Evolutionary conservation across 2,797 vertebrate species (phyloP).

Genomic region (Poecilia velifera): DNA sequence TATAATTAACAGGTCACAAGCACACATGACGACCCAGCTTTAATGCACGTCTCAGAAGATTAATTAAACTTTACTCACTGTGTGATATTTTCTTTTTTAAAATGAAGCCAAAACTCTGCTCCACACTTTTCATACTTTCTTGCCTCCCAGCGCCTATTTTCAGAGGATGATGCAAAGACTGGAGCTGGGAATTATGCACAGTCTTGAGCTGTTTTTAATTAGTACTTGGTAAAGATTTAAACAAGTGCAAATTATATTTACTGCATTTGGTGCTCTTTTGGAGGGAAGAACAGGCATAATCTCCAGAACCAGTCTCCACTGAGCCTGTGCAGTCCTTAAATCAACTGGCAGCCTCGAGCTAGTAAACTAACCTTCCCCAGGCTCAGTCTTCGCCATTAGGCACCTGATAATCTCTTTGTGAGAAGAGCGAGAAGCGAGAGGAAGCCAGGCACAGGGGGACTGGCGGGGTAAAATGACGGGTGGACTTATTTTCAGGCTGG

Average conservation of each 20-base stretch:
- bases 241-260: slow-evolving; percentile 1
- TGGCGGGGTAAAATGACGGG: slow-evolving; percentile 26
- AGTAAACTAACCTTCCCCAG: slow-evolving; percentile 61
- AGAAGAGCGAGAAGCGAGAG: slow-evolving; percentile 56
- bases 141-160: slow-evolving; percentile 22
- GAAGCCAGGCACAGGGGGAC: slow-evolving; percentile 63
- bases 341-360: slow-evolving; percentile 46
- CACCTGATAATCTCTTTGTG: slow-evolving; percentile 65
- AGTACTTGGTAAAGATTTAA: not conserved
- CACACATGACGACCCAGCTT: slow-evolving; percentile 28
- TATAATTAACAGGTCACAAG: slow-evolving; percentile 68
- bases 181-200: slow-evolving; percentile 5
- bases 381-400: slow-evolving; percentile 58
- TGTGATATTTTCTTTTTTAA: slow-evolving; percentile 29
- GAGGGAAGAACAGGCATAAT: not conserved
- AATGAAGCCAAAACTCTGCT: slow-evolving; percentile 21
- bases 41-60: slow-evolving; percentile 48
- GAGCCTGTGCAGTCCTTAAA: slow-evolving; percentile 24
- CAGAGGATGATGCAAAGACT: slow-evolving; percentile 6
- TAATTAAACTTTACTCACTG: slow-evolving; percentile 32
- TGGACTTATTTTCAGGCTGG: slow-evolving; percentile 45
- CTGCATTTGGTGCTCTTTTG: not conserved
- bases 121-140: slow-evolving; percentile 17
- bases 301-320: slow-evolving; percentile 17
- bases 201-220: not conserved